Percentiles rank a stretch among this genome's conserved stretches.
Conservation (phyloP, 1,140 invertebrate genomes). For the Battus philenor region DNA sequence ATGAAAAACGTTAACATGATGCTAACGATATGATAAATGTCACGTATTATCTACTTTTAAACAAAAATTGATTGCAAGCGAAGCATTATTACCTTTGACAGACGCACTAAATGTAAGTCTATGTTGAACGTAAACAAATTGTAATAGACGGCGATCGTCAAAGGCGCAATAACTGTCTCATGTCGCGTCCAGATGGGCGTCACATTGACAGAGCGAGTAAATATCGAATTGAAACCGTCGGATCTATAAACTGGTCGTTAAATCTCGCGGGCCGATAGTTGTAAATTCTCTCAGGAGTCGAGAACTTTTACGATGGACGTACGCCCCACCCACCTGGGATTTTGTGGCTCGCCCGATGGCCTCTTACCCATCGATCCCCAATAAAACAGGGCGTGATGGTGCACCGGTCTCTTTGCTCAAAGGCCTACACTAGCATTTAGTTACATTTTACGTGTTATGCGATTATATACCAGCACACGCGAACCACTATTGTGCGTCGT, state of each 20-base stretch:
- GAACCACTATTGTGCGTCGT: constrained; percentile 8
- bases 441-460: constrained; percentile 14
- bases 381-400: constrained; percentile 50
- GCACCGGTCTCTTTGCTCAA: constrained; percentile 36
- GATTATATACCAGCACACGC: neutral
- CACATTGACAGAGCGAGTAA: constrained; percentile 56
- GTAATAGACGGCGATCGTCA: constrained; percentile 1
- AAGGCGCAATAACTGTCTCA: constrained; percentile 18
- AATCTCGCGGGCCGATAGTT: constrained; percentile 63
- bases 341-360: constrained; percentile 47
- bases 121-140: neutral
- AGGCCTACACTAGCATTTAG: constrained; percentile 10
- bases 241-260: constrained; percentile 71
- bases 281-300: constrained; percentile 63
- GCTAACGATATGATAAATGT: too few relatives aligned
- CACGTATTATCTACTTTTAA: too few relatives aligned
- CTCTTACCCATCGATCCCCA: constrained; percentile 49
- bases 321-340: constrained; percentile 59
- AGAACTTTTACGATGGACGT: constrained; percentile 61
- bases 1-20: too few relatives aligned
- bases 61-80: too few relatives aligned
- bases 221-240: constrained; percentile 60
- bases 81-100: too few relatives aligned
- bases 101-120: too few relatives aligned
- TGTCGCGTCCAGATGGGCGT: constrained; percentile 33